Conservation (phyloP, 2,113 vertebrate genomes). For the Nestor notabilis region DNA sequence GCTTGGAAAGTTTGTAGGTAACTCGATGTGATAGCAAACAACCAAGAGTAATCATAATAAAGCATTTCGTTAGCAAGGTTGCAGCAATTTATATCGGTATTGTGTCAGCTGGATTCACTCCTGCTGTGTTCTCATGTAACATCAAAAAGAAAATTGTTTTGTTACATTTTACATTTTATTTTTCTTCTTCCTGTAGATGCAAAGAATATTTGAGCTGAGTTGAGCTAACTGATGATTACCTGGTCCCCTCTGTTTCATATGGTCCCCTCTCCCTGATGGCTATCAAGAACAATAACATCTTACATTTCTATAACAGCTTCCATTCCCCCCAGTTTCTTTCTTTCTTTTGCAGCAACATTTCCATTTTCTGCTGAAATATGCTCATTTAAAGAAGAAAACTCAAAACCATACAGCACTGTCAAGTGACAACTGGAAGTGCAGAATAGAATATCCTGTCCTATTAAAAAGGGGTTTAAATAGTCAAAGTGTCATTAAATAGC, state of each 20-base stretch:
- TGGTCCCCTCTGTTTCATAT: neutral
- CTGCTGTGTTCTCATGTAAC: neutral
- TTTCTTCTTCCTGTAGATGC: constrained; percentile 30
- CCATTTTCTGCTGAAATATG: neutral
- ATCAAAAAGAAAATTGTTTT: neutral
- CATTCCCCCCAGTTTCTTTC: neutral
- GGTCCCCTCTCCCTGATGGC: neutral
- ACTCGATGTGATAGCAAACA: neutral
- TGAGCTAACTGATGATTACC: constrained; percentile 20
- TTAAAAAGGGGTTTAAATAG: neutral
- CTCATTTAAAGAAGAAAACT: neutral
- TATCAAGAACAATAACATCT: neutral
- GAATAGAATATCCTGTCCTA: neutral
- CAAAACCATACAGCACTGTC: neutral
- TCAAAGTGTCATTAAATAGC: neutral
- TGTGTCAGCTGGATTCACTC: neutral
- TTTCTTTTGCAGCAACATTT: neutral
- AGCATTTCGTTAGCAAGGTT: neutral
- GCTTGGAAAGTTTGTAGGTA: neutral
- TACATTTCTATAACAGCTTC: neutral
- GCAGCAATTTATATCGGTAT: neutral
- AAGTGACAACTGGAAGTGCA: neutral
- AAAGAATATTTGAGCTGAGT: constrained; percentile 26
- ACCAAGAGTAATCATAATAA: neutral
- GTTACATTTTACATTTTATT: neutral